Base-by-base conservation (phyloP, 2,888 invertebrate species). In the Reticulitermes lucifugus region DNA sequence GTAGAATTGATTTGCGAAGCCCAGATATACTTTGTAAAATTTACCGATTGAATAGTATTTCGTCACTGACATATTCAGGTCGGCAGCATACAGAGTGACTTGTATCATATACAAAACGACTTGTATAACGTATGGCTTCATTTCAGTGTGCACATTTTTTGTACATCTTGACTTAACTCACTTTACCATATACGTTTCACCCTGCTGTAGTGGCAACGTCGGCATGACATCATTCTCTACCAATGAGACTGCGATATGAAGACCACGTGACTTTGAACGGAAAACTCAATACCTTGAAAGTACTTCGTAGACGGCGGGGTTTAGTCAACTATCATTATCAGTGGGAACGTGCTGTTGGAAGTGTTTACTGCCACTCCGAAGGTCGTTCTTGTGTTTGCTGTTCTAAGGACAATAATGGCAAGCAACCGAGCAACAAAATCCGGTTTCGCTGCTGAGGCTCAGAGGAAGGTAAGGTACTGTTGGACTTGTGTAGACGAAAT, bases 361-460 rank as follows among this genome's bases (percentile, higher is more conserved):
- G 73, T 21, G 29, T n/a, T 35, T 41, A 12, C 25, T 25, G 65
- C n/a, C 4, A 4, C 25, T 46, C 5, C 46, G 22, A 77, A 22
- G 43, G 12, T n/a, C 51, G 35, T 77, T 35, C 25, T 77, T 43
- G 22, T 77, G 22, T 25, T 65, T 6, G n/a, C 25, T n/a, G 77
- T 46, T 2, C 75, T 35, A 14, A 75, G 7, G 43, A 77, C n/a
- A 65, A 77, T 14, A 89, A 96, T 96, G 96, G 96, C 96, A 89
- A 94, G 93, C 91, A 95, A 96, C 93, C 93, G 97, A 91, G 97
- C 97, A 89, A 93, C 96, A 86, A 97, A 97, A 91, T 96, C 97
- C 90, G 98, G 98, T 94, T 97, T 98, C 93, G 98, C 98, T 89
- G 98, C 98, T 86, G 98, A 98, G 91, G 97, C 98, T 84, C 98